phyloP scores from a whole-genome alignment of 2,888 invertebrate genomes.

The Caenorhabditis sp. region DNA sequence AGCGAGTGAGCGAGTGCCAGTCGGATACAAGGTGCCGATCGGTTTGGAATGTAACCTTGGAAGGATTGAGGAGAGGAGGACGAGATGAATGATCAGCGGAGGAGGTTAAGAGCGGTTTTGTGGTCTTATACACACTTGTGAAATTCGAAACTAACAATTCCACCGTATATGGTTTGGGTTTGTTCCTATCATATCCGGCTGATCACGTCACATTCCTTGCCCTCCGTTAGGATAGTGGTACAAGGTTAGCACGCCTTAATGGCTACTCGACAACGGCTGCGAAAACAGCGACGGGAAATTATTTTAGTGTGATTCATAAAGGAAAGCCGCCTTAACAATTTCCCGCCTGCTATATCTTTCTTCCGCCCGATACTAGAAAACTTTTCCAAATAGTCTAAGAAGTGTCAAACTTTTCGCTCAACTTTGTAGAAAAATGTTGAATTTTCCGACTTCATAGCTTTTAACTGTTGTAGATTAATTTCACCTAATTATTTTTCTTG shows the following conservation, averaged over 20 bases:
- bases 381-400: background rate
- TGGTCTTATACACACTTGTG: conserved; percentile 51
- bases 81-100: conserved; percentile 55
- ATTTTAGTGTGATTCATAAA: conserved; percentile 47
- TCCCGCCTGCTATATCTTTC: background rate
- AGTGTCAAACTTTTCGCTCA: background rate
- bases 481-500: too few relatives aligned
- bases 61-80: conserved; percentile 9
- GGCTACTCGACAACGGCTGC: conserved; percentile 6
- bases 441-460: too few relatives aligned
- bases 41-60: conserved; percentile 63
- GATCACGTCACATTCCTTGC: background rate
- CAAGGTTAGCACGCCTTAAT: conserved; percentile 10
- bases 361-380: background rate
- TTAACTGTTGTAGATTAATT: too few relatives aligned
- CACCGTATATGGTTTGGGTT: background rate
- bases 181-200: background rate
- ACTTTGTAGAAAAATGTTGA: too few relatives aligned
- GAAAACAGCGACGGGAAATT: conserved; percentile 25
- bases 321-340: conserved; percentile 24
- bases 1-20: conserved; percentile 52
- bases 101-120: conserved; percentile 62
- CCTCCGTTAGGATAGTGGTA: conserved; percentile 10
- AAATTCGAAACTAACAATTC: conserved; percentile 46
- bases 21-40: conserved; percentile 57